phyloP scores from a whole-genome alignment of 2,888 invertebrate genomes.

The Andrena hattorfiana region DNA sequence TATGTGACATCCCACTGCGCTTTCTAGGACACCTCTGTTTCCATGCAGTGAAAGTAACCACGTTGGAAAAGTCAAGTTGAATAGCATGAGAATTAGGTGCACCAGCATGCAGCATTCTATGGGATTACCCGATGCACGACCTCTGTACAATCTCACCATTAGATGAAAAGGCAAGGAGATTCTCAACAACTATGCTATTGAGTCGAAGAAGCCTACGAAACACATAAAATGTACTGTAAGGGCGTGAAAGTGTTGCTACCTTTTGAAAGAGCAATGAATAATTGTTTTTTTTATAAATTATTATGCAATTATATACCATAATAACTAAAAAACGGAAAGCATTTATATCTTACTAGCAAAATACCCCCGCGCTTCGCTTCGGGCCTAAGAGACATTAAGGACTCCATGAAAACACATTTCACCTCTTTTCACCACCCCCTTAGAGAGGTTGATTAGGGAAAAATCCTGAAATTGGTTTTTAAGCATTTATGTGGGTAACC shows the following conservation, averaged over 20 bases:
- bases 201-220: background rate
- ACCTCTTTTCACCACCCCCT: no score
- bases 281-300: background rate
- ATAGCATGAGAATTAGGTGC: conserved; percentile 79
- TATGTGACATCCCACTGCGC: conserved; percentile 32
- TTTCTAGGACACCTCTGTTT: conserved; percentile 51
- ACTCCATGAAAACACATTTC: no score
- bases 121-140: conserved; percentile 26
- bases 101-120: conserved; percentile 45
- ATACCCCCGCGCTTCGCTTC: no score
- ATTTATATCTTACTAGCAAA: background rate
- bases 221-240: background rate
- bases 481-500: no score
- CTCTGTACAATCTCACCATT: conserved; percentile 8
- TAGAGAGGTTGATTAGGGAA: no score
- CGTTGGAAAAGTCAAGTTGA: conserved; percentile 82
- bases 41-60: conserved; percentile 76
- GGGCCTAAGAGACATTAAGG: no score
- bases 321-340: background rate
- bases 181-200: background rate
- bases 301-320: background rate
- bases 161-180: background rate
- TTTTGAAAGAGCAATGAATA: background rate
- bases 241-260: background rate
- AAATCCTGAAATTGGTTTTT: no score